phyloP scores from a whole-genome alignment of 2,888 invertebrate genomes.

The Pollenia angustigena region DNA sequence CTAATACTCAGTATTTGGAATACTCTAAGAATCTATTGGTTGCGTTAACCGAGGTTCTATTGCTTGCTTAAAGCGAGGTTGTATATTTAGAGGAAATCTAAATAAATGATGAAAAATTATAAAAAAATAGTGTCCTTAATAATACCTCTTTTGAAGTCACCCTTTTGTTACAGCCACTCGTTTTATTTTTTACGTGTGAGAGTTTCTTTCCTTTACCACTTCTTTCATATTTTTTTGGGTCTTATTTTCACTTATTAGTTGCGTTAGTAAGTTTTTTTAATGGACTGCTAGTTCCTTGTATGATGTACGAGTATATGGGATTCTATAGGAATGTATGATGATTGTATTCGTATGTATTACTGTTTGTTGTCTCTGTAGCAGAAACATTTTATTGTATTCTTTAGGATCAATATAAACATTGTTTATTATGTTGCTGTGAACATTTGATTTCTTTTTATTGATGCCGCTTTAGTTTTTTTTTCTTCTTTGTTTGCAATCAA shows the following conservation, averaged over 20 bases:
- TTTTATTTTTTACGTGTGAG: slow-evolving; percentile 7
- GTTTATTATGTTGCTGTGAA: slow-evolving; percentile 35
- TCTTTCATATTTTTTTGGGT: slow-evolving; percentile 13
- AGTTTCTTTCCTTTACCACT: slow-evolving; percentile 38
- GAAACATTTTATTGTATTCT: slow-evolving; percentile 46
- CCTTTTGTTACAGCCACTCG: slow-evolving; percentile 7
- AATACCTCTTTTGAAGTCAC: background rate
- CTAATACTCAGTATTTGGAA: too few relatives aligned
- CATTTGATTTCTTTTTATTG: slow-evolving; percentile 62
- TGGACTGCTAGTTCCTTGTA: slow-evolving; percentile 13
- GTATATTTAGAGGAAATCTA: too few relatives aligned
- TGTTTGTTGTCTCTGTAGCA: slow-evolving; percentile 58
- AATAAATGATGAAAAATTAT: background rate
- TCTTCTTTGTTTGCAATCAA: background rate
- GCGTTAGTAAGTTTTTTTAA: slow-evolving; percentile 47
- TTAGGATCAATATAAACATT: slow-evolving; percentile 65
- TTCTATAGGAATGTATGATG: slow-evolving; percentile 40
- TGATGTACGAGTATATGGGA: slow-evolving; percentile 50
- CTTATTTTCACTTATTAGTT: slow-evolving; percentile 46
- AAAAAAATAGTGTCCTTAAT: background rate
- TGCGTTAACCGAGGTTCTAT: too few relatives aligned
- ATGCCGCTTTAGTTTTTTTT: slow-evolving; percentile 54
- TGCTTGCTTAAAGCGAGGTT: too few relatives aligned
- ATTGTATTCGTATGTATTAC: slow-evolving; percentile 21
- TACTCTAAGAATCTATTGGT: too few relatives aligned